Evolutionary conservation across 2,113 vertebrate genomes (phyloP).

Genomic region (human (Homo sapiens)): DNA sequence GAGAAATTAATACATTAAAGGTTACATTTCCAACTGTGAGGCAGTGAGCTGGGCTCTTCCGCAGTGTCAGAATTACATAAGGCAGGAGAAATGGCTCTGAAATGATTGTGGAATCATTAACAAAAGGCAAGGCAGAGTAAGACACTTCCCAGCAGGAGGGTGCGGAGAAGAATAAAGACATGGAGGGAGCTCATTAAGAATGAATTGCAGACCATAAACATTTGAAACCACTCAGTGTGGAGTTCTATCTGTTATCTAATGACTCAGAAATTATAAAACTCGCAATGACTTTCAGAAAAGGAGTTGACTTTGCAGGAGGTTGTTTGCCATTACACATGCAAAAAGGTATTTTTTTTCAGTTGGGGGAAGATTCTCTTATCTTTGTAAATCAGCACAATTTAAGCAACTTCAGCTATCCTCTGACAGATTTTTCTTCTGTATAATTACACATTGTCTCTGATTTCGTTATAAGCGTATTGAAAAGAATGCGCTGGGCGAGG

Average conservation of each 20-base stretch:
- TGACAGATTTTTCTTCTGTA: conserved; percentile 82
- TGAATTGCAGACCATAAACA: conserved; percentile 94
- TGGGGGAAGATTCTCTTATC: conserved; percentile 77
- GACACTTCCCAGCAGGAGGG: conserved; percentile 92
- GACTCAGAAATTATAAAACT: conserved; percentile 93
- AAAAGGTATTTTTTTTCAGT: conserved; percentile 77
- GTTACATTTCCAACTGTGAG: conserved; percentile 91
- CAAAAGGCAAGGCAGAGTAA: conserved; percentile 89
- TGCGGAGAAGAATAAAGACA: conserved; percentile 89
- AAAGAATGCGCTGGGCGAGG: conserved; percentile 62
- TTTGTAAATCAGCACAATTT: conserved; percentile 87
- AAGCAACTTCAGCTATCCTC: conserved; percentile 83
- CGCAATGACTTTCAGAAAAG: conserved; percentile 89
- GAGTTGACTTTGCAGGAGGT: conserved; percentile 90
- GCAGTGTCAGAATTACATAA: conserved; percentile 89
- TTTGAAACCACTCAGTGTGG: conserved; percentile 92
- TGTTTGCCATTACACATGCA: conserved; percentile 84
- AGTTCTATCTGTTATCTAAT: conserved; percentile 92
- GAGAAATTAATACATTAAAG: conserved; percentile 94
- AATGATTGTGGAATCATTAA: conserved; percentile 91
- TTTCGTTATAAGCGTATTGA: conserved; percentile 79
- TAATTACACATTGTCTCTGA: conserved; percentile 83
- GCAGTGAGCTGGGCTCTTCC: conserved; percentile 86
- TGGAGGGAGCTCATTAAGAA: conserved; percentile 93
- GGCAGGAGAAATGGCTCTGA: conserved; percentile 90